A percentile compares a stretch with the other conserved stretches of the same genome.
Evolutionary conservation across 2,888 invertebrate genomes (phyloP).

Genomic region (Hydrotaea diabolus): DNA sequence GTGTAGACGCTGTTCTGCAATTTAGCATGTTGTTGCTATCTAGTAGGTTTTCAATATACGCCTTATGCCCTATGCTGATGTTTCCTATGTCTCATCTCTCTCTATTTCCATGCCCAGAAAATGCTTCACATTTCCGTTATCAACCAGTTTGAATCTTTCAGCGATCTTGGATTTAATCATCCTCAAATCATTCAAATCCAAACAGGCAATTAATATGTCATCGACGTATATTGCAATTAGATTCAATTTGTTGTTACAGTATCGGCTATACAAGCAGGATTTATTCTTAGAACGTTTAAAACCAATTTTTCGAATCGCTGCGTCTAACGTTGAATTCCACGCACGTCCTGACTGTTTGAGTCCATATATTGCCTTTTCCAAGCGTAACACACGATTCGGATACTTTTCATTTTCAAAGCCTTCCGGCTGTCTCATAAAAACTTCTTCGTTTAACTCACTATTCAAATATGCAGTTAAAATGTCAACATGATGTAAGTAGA

Average conservation of each 20-base stretch:
- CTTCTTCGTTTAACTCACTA: constrained; percentile 25
- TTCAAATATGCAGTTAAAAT: constrained; percentile 40
- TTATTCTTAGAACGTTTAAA: constrained; percentile 61
- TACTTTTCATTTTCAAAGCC: constrained; percentile 53
- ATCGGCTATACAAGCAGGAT: constrained; percentile 41
- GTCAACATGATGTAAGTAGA: constrained; percentile 33
- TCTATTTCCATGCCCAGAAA: constrained; percentile 55
- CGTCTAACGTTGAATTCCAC: constrained; percentile 20
- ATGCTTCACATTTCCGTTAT: constrained; percentile 49
- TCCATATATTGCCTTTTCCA: constrained; percentile 70
- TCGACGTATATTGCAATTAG: constrained; percentile 47
- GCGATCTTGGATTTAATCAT: constrained; percentile 50
- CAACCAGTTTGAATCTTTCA: constrained; percentile 52
- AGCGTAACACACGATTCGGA: constrained; percentile 65
- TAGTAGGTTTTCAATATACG: constrained; percentile 31
- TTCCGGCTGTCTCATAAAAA: constrained; percentile 68
- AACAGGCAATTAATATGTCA: constrained; percentile 61
- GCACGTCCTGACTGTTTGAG: constrained; percentile 59
- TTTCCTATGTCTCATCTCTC: not conserved
- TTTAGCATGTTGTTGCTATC: constrained; percentile 58
- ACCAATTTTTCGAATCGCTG: constrained; percentile 55
- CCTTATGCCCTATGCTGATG: constrained; percentile 21
- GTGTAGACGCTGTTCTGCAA: constrained; percentile 62
- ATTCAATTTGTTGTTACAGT: not conserved
- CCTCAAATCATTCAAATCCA: constrained; percentile 36